Conservation (phyloP, 2,113 vertebrate species). For the Erpornis zantholeuca region DNA sequence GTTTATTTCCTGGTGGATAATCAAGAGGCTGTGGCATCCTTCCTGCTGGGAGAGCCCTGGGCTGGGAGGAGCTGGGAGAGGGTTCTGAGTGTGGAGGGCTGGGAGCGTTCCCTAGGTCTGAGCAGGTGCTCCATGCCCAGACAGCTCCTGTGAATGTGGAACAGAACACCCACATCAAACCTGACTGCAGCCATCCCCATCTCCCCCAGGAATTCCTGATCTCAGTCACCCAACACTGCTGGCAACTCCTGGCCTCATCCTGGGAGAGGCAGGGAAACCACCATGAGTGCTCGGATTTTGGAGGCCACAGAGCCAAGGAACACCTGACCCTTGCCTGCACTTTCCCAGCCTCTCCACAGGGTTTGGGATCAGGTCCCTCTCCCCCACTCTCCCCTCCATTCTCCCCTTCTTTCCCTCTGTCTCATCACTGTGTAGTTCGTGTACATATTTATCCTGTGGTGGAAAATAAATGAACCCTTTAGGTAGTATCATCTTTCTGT, state of each 20-base stretch:
- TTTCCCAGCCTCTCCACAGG: accelerated
- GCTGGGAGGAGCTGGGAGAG: not conserved
- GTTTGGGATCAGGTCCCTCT: not conserved
- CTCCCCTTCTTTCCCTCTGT: not conserved
- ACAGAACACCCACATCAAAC: accelerated
- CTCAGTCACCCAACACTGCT: accelerated
- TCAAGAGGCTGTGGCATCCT: accelerated
- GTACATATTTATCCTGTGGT: not conserved
- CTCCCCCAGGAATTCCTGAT: too few species aligned
- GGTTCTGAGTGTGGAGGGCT: not conserved
- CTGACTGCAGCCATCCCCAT: not conserved
- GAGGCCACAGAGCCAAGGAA: not conserved
- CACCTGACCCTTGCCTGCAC: accelerated
- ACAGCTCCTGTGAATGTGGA: not conserved
- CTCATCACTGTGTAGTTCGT: not conserved
- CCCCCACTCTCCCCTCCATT: accelerated
- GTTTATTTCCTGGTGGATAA: not conserved
- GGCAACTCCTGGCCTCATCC: accelerated
- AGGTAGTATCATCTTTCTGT: not conserved
- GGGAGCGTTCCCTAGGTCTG: not conserved
- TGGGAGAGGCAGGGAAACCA: not conserved
- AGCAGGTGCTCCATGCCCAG: accelerated
- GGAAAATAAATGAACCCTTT: not conserved
- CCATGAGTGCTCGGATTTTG: accelerated
- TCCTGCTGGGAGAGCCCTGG: not conserved